Percentiles rank a stretch among this genome's conserved stretches.
Evolutionary conservation across 2,888 invertebrate genomes (phyloP).

Genomic region (Chrysolina americana): DNA sequence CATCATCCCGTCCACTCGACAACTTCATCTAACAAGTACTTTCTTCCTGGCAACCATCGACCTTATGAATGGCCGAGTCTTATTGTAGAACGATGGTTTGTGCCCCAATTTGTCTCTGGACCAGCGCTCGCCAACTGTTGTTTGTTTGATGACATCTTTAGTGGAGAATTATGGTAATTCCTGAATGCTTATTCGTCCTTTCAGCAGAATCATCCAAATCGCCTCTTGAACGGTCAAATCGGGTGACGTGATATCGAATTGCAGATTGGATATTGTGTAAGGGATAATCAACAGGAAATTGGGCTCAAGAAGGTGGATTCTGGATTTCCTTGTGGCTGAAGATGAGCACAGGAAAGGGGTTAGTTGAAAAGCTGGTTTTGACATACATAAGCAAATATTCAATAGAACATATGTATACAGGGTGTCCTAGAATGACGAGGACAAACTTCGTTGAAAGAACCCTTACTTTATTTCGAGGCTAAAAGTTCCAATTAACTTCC

Average conservation of each 20-base stretch:
- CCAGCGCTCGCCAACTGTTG: slow-evolving; percentile 50
- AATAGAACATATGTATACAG: too few relatives aligned
- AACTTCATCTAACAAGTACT: slow-evolving; percentile 53
- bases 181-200: slow-evolving; percentile 40
- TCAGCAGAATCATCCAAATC: slow-evolving; percentile 36
- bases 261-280: slow-evolving; percentile 24
- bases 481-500: too few relatives aligned
- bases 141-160: slow-evolving; percentile 54
- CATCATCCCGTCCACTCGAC: slow-evolving; percentile 41
- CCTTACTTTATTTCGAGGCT: too few relatives aligned
- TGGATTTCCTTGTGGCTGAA: not conserved
- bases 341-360: too few relatives aligned
- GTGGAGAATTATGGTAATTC: slow-evolving; percentile 51
- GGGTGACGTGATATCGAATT: slow-evolving; percentile 19
- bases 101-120: slow-evolving; percentile 54
- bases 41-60: slow-evolving; percentile 60
- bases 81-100: slow-evolving; percentile 48
- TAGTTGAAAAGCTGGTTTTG: not conserved
- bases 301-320: not conserved
- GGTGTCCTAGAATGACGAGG: too few relatives aligned
- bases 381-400: too few relatives aligned
- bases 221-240: slow-evolving; percentile 37
- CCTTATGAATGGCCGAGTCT: slow-evolving; percentile 44
- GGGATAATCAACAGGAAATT: slow-evolving; percentile 28
- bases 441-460: too few relatives aligned